Evolutionary conservation across 30 jellyfish, hydroid and myxozoan genomes (phyloP).

Genomic region (Aurelia sp.): DNA sequence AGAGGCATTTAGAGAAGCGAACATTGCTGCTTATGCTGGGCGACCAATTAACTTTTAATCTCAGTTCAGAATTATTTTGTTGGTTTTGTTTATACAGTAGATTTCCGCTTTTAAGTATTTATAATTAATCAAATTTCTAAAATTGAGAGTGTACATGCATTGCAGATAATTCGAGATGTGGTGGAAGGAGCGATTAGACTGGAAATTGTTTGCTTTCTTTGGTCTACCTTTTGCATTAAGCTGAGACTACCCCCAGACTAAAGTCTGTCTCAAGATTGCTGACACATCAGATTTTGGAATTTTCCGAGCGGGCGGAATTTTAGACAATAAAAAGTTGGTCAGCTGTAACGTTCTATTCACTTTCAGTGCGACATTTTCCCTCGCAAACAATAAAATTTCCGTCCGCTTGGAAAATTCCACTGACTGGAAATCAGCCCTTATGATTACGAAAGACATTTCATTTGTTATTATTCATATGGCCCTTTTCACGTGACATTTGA

Average conservation of each 20-base stretch:
- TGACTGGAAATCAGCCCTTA: too few relatives aligned
- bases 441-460: too few relatives aligned
- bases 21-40: slow-evolving; percentile 96
- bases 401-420: too few relatives aligned
- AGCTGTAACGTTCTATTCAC: too few relatives aligned
- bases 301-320: too few relatives aligned
- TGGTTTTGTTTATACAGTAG: slow-evolving; percentile 30
- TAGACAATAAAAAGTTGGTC: too few relatives aligned
- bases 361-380: too few relatives aligned
- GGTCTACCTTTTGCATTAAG: background rate
- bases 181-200: background rate
- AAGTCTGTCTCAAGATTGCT: background rate
- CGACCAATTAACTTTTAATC: slow-evolving; percentile 90
- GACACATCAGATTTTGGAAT: too few relatives aligned
- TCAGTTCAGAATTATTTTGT: background rate
- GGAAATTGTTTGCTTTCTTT: too few relatives aligned
- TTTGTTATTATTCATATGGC: too few relatives aligned
- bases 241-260: background rate
- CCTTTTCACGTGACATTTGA: too few relatives aligned
- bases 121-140: background rate
- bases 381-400: too few relatives aligned
- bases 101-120: slow-evolving; percentile 7
- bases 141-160: background rate
- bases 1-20: slow-evolving; percentile 98
- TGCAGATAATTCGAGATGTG: background rate